These are phyloP conservation scores for Smutsia temminckii DNA, from an alignment of 2,797 vertebrate species.

Conservation along the genomic window DNA sequence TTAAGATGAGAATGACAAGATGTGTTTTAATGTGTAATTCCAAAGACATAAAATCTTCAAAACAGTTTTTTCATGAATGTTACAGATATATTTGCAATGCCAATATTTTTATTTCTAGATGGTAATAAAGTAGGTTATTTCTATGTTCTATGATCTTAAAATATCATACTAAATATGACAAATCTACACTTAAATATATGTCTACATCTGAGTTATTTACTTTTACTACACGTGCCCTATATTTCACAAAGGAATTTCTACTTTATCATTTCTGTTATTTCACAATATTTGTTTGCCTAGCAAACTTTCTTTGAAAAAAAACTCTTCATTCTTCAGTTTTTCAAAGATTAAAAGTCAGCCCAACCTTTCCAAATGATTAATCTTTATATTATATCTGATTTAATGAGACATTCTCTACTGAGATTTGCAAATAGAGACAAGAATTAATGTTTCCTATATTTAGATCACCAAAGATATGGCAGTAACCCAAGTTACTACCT, in stretches of 20 bases:
- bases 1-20: neutral
- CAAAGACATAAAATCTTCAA: neutral
- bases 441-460: neutral
- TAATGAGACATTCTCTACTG: neutral
- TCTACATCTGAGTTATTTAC: neutral
- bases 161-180: neutral
- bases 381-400: neutral
- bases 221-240: neutral
- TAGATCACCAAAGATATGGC: neutral
- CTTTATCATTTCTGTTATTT: neutral
- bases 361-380: neutral
- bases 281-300: neutral
- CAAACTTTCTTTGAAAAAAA: neutral
- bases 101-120: neutral
- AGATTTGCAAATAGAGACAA: neutral
- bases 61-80: neutral
- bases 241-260: neutral
- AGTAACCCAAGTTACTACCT: neutral
- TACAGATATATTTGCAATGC: neutral
- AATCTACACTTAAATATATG: neutral
- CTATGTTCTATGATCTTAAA: neutral
- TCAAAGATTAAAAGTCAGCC: neutral
- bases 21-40: neutral
- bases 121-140: neutral
- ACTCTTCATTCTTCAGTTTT: neutral